A percentile compares a stretch with the other conserved stretches of the same genome.
Conservation (phyloP, 2,888 invertebrate genomes). For the Brachyptera putata region DNA sequence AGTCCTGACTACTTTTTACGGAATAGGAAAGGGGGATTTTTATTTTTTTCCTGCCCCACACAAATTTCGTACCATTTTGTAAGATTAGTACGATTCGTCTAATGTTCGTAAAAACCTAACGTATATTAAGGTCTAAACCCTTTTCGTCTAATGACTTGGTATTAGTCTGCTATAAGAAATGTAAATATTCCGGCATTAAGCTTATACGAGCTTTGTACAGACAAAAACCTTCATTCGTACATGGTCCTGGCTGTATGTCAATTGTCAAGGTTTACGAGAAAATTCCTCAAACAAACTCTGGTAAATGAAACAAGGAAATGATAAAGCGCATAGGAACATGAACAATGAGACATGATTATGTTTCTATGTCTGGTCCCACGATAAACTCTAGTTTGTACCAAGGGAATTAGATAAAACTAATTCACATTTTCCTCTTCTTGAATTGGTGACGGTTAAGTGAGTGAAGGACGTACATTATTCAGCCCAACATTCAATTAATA, state of each 20-base stretch:
- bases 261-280: no score
- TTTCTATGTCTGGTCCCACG: no score
- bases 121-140: constrained; percentile 7
- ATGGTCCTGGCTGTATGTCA: no score
- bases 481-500: constrained; percentile 16
- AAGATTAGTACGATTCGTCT: constrained; percentile 14
- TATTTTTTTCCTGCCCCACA: neutral
- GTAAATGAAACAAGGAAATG: no score
- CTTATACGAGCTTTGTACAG: no score
- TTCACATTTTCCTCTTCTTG: constrained; percentile 11
- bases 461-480: constrained; percentile 14
- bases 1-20: constrained; percentile 10
- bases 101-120: constrained; percentile 9
- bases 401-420: no score
- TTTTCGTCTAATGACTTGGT: neutral
- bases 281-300: no score
- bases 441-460: neutral
- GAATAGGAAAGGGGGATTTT: neutral
- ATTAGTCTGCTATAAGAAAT: neutral
- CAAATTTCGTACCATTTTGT: constrained; percentile 15
- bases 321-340: no score
- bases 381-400: no score
- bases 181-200: no score
- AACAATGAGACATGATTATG: no score
- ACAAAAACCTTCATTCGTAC: no score